phyloP scores from a whole-genome alignment of 2,888 invertebrate species.

The Notocelia uddmanniana region DNA sequence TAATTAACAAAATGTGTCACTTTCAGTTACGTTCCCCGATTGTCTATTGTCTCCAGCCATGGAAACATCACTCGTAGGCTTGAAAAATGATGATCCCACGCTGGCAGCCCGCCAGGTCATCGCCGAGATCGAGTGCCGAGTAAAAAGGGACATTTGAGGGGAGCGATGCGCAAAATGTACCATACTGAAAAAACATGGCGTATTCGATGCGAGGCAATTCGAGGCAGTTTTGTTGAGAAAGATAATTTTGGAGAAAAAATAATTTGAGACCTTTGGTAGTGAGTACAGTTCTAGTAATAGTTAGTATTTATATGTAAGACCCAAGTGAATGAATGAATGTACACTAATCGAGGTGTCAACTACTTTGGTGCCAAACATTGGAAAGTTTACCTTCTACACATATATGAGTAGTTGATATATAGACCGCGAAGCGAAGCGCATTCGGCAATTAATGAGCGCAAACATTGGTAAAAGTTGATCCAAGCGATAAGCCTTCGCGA shows the following conservation, averaged over 20 bases:
- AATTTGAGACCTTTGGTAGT: too few species aligned
- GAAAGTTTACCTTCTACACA: too few species aligned
- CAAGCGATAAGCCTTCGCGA: conserved; percentile 36
- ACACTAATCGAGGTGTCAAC: too few species aligned
- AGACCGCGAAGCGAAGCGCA: conserved; percentile 49
- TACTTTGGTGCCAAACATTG: too few species aligned
- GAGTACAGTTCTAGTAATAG: too few species aligned
- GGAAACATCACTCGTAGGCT: conserved; percentile 24
- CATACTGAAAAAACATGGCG: not conserved
- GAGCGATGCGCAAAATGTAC: not conserved
- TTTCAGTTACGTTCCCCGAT: not conserved
- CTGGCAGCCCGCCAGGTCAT: conserved; percentile 60
- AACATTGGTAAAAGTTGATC: conserved; percentile 63
- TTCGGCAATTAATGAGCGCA: conserved; percentile 69
- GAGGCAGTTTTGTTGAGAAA: not conserved
- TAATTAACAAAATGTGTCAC: not conserved
- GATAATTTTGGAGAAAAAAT: not conserved
- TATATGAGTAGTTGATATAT: too few species aligned
- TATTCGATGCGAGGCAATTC: not conserved
- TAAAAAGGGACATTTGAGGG: conserved; percentile 28
- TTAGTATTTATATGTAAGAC: too few species aligned
- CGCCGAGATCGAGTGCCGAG: conserved; percentile 23
- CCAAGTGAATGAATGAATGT: too few species aligned
- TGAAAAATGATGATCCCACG: conserved; percentile 51
- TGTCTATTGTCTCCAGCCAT: not conserved